Evolutionary conservation across 2,113 vertebrate genomes (phyloP).

Genomic region (Myanophis thanlyinensis): DNA sequence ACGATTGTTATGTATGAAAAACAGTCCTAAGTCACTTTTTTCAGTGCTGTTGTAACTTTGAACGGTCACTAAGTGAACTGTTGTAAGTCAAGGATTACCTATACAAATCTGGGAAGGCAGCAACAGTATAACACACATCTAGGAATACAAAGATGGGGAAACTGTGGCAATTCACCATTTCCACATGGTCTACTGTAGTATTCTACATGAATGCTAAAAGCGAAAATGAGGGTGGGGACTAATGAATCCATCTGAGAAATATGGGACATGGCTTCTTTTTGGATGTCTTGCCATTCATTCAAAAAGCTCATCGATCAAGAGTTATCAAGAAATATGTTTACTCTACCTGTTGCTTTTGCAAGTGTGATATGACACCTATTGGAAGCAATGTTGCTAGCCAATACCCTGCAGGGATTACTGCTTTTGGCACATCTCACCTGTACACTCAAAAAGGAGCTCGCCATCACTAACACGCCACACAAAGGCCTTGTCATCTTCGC

Average conservation of each 20-base stretch:
- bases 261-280: not conserved
- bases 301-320: not conserved
- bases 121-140: not conserved
- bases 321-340: not conserved
- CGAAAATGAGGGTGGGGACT: not conserved
- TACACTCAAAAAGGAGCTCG: constrained; percentile 87
- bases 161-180: not conserved
- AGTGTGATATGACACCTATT: too few species aligned
- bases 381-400: not conserved
- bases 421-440: constrained; percentile 71
- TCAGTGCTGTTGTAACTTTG: too few species aligned
- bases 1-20: too few species aligned
- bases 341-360: not conserved
- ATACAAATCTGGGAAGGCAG: not conserved
- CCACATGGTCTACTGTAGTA: not conserved
- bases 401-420: not conserved
- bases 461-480: constrained; percentile 90
- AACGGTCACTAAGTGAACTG: too few species aligned
- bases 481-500: constrained; percentile 91
- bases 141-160: not conserved
- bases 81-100: too few species aligned
- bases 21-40: too few species aligned
- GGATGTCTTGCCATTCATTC: not conserved
- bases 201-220: not conserved
- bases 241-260: not conserved